These are phyloP conservation scores for Gari tellinella DNA, from an alignment of 2,888 invertebrate species.

Conservation along the genomic window DNA sequence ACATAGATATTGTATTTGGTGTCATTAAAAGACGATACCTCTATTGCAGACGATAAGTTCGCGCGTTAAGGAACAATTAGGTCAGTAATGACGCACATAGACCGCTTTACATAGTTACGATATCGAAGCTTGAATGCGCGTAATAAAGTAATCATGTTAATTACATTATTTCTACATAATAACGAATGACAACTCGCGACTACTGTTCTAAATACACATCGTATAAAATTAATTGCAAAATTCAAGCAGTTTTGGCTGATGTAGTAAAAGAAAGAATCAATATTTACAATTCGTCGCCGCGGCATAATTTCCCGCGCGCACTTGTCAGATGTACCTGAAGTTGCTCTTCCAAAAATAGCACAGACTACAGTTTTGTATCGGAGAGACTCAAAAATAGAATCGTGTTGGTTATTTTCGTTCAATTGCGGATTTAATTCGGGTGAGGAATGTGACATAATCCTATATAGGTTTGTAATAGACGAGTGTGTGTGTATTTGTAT, in stretches of 20 bases:
- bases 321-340: constrained; percentile 51
- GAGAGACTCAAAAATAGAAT: constrained; percentile 62
- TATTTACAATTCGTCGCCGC: constrained; percentile 11
- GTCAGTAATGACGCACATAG: constrained; percentile 62
- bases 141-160: constrained; percentile 35
- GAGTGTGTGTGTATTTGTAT: no score
- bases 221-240: no score
- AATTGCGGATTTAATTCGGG: constrained; percentile 63
- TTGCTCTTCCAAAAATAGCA: constrained; percentile 61
- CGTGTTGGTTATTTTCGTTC: constrained; percentile 61
- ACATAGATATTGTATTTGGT: no score
- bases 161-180: no score
- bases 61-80: constrained; percentile 52
- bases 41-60: no score
- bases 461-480: no score
- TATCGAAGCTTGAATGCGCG: constrained; percentile 13
- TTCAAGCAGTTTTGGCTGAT: no score
- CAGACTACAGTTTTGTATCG: constrained; percentile 57
- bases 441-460: constrained; percentile 63
- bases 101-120: constrained; percentile 56
- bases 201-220: no score
- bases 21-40: no score
- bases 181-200: no score
- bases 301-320: constrained; percentile 43
- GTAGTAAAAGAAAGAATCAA: no score